A percentile compares a stretch with the other conserved stretches of the same genome.
Evolutionary conservation across 2,888 invertebrate species (phyloP).

Genomic region (Chironomus riparius): DNA sequence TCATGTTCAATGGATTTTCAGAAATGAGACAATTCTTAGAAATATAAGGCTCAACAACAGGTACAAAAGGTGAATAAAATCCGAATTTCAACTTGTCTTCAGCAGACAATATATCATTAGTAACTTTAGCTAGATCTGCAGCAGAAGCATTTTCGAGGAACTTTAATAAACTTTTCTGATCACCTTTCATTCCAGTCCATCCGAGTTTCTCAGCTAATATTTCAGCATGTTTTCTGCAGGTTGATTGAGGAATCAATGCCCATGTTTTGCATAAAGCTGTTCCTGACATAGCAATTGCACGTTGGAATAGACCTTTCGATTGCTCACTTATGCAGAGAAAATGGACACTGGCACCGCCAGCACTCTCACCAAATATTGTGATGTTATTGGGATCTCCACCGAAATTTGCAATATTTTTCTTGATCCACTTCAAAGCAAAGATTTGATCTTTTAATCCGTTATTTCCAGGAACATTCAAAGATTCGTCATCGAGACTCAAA

Average conservation of each 20-base stretch:
- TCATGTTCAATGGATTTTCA: slow-evolving; percentile 33
- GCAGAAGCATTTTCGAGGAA: slow-evolving; percentile 35
- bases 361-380: slow-evolving; percentile 30
- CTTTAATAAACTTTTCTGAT: slow-evolving; percentile 38
- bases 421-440: slow-evolving; percentile 15
- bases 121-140: background rate
- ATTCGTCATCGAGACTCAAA: background rate
- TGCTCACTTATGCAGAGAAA: slow-evolving; percentile 45
- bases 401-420: slow-evolving; percentile 9
- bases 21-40: slow-evolving; percentile 36
- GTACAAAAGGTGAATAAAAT: slow-evolving; percentile 33
- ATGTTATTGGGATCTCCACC: slow-evolving; percentile 9
- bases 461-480: slow-evolving; percentile 1
- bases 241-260: slow-evolving; percentile 34
- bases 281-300: slow-evolving; percentile 40
- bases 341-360: slow-evolving; percentile 45
- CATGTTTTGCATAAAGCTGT: slow-evolving; percentile 36
- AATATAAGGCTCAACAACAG: slow-evolving; percentile 38
- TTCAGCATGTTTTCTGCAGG: slow-evolving; percentile 34
- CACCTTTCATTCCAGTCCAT: slow-evolving; percentile 35
- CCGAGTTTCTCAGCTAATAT: slow-evolving; percentile 39
- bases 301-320: slow-evolving; percentile 40
- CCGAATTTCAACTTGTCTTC: background rate
- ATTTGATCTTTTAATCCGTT: slow-evolving; percentile 14
- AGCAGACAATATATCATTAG: background rate